Conservation (phyloP, 2,888 invertebrate genomes). For the Diarsia brunnea region DNA sequence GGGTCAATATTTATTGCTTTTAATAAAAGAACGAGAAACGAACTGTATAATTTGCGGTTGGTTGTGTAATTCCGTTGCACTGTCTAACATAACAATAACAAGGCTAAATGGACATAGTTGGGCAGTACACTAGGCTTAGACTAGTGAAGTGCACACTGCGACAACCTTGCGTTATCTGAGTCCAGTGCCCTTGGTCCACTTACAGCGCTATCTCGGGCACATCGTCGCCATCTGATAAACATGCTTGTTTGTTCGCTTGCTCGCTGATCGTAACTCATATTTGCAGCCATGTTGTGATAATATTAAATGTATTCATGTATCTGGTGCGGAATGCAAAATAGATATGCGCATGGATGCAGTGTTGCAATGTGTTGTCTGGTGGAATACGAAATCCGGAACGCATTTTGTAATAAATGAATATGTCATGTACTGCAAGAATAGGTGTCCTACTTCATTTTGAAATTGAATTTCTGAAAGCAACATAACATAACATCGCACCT, state of each 20-base stretch:
- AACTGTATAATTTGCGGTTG: conserved; percentile 12
- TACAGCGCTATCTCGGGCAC: conserved; percentile 84
- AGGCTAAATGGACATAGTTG: conserved; percentile 49
- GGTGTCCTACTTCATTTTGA: not conserved
- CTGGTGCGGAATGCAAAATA: conserved; percentile 55
- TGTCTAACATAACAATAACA: conserved; percentile 46
- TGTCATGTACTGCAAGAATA: not conserved
- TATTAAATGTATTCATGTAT: conserved; percentile 63
- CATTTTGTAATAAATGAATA: conserved; percentile 18
- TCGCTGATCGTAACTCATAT: conserved; percentile 65
- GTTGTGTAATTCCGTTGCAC: conserved; percentile 40
- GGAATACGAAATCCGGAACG: conserved; percentile 25
- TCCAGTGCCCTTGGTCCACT: conserved; percentile 88
- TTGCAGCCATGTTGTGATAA: conserved; percentile 63
- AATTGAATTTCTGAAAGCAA: not conserved
- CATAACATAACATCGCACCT: too few relatives aligned
- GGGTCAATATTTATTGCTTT: too few relatives aligned
- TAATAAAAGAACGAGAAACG: too few relatives aligned
- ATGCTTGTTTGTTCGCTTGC: conserved; percentile 71
- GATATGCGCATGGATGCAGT: conserved; percentile 39
- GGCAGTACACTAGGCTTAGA: conserved; percentile 24
- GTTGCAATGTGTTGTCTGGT: conserved; percentile 39
- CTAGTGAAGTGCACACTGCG: conserved; percentile 67
- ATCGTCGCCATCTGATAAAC: conserved; percentile 86
- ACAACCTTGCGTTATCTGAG: conserved; percentile 86